These are phyloP conservation scores for Phalloptychus januarius DNA, from an alignment of 2,797 vertebrate genomes.

Conservation along the genomic window DNA sequence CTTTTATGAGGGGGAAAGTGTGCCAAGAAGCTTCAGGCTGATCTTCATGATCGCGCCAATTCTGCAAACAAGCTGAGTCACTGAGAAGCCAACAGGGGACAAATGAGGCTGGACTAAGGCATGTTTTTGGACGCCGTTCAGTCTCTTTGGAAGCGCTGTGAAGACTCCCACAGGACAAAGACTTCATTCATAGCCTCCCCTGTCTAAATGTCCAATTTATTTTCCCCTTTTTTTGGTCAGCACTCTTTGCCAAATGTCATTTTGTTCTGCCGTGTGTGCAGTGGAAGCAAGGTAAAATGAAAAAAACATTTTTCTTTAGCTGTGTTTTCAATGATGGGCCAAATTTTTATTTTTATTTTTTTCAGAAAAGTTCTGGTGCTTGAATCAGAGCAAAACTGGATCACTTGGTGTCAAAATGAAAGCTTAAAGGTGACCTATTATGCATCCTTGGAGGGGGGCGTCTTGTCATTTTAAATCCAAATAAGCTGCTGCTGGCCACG, in stretches of 20 bases:
- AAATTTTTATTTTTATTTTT: not conserved
- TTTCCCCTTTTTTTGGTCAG: slow-evolving; percentile 26
- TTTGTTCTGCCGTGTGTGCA: slow-evolving; percentile 47
- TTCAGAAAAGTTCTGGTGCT: not conserved
- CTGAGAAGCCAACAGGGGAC: slow-evolving; percentile 40
- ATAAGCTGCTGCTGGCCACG: no score
- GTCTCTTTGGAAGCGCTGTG: slow-evolving; percentile 46
- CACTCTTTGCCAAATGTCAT: slow-evolving; percentile 52
- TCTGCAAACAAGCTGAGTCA: slow-evolving; percentile 44
- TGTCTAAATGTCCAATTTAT: slow-evolving; percentile 25
- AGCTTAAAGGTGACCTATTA: no score
- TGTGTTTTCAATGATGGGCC: not conserved
- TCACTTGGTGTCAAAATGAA: not conserved
- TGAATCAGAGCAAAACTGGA: not conserved
- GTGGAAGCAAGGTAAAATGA: slow-evolving; percentile 50
- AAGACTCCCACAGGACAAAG: slow-evolving; percentile 62
- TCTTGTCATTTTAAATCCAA: no score
- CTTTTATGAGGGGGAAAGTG: slow-evolving; percentile 1
- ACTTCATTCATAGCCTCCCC: slow-evolving; percentile 60
- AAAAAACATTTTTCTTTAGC: not conserved
- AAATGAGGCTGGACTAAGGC: slow-evolving; percentile 48
- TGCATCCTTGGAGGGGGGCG: no score
- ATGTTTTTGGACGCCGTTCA: slow-evolving; percentile 53
- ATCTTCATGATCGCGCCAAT: slow-evolving; percentile 31
- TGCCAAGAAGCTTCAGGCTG: slow-evolving; percentile 11